Conservation (phyloP, 53 echinoderm and acorn worm species). For the Stichopus horrens region DNA sequence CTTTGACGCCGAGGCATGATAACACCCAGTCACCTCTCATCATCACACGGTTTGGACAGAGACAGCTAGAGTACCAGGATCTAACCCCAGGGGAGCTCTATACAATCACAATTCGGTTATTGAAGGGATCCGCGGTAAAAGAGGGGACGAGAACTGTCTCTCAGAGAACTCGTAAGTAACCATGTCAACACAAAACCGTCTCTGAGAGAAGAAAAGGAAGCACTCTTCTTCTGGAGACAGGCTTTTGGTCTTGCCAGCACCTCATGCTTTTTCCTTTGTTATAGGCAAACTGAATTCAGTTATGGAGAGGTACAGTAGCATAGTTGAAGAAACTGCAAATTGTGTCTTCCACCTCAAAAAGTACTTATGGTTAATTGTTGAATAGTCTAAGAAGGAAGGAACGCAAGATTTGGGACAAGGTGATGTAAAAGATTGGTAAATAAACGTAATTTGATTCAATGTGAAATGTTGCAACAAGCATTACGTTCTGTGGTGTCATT, state of each 20-base stretch:
- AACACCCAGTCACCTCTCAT: conserved; percentile 52
- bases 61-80: conserved; percentile 15
- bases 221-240: no score
- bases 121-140: neutral
- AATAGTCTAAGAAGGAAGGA: no score
- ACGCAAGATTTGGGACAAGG: no score
- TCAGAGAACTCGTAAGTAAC: conserved; percentile 48
- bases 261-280: neutral
- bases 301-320: neutral
- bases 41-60: conserved; percentile 14
- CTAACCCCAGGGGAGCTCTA: conserved; percentile 59
- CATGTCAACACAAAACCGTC: neutral
- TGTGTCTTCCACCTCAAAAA: no score
- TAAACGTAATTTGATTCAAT: no score
- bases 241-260: no score
- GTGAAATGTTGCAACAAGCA: no score
- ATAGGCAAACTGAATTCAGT: neutral
- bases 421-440: no score
- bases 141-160: conserved; percentile 37
- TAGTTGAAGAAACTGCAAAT: no score
- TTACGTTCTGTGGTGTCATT: no score
- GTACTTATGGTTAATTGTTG: no score
- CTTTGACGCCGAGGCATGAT: conserved; percentile 58
- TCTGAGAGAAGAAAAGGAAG: no score
- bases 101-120: conserved; percentile 47